Evolutionary conservation across 2,888 invertebrate genomes (phyloP), one percentile per base, ranked within the genome.

Genomic region (Neocrepidodera transversa): DNA sequence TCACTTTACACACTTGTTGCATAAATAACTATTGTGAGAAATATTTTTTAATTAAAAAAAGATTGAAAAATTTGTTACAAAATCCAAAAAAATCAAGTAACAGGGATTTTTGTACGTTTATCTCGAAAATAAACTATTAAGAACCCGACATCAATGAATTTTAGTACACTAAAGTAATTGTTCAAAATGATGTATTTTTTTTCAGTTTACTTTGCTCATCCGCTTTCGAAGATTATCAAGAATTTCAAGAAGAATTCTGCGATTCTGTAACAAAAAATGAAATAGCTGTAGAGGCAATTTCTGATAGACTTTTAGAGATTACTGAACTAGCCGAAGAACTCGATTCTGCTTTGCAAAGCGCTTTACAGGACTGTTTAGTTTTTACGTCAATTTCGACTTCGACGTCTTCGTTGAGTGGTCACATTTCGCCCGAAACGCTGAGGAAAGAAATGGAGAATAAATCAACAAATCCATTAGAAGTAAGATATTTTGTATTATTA

Each of bases 281-380:
- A 63, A 82, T 86, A 66, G 88, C 88, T 13, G 83, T 88, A 32
- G 86, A 86, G 68, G 86, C 88, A 47, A 88, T 89, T 58, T 83
- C 87, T n/a, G 85, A 85, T 68, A 83, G 84, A 72, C 76, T 89
- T 60, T 79, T 83, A 11, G 87, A 87, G 76, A 87, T 89, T 11
- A 86, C 88, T 10, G 83, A 83, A 56, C 80, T 88, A 16, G 88
- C 88, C 1, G 88, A 88, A 74, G 86, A 87, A 63, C 76, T 89
- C 66, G 89, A 89, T 71, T 82, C 84, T 32, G 82, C 84, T 17
- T 76, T 86, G 57, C 78, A 81, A 35, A 82, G 83, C 64, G 82
- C 82, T 7, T 83, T 83, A 68, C 79, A 79, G 63, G 78, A 80
- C 64, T 78, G 79, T 62, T 70, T 68, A 43, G 70, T 71, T 13